These are phyloP conservation scores for Epirrhoe alternata DNA, from an alignment of 2,888 invertebrate species.

Conservation along the genomic window DNA sequence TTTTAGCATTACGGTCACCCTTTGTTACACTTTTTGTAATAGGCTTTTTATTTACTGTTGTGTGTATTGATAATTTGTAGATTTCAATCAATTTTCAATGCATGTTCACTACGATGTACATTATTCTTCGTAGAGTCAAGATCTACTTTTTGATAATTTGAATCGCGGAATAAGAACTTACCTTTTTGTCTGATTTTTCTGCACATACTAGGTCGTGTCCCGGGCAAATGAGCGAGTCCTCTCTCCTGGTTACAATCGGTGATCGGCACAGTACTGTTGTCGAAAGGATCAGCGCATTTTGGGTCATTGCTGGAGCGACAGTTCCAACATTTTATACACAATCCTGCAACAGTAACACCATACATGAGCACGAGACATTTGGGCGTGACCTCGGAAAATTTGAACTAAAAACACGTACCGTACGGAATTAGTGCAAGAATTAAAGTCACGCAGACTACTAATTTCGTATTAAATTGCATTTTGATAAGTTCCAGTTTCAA, in stretches of 20 bases:
- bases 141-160: too few relatives aligned
- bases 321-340: slow-evolving; percentile 94
- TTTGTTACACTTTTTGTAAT: too few relatives aligned
- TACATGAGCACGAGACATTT: slow-evolving; percentile 35
- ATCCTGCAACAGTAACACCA: slow-evolving; percentile 72
- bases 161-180: slow-evolving; percentile 53
- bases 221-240: slow-evolving; percentile 87
- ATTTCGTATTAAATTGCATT: slow-evolving; percentile 25
- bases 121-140: too few relatives aligned
- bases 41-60: too few relatives aligned
- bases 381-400: slow-evolving; percentile 62
- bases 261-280: slow-evolving; percentile 94
- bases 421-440: slow-evolving; percentile 48
- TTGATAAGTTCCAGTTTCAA: neutral
- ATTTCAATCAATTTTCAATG: too few relatives aligned
- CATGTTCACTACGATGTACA: too few relatives aligned
- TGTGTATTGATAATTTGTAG: too few relatives aligned
- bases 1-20: too few relatives aligned
- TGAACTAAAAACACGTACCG: slow-evolving; percentile 37
- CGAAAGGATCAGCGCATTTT: slow-evolving; percentile 96
- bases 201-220: slow-evolving; percentile 92
- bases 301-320: slow-evolving; percentile 95
- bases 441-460: slow-evolving; percentile 32
- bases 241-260: slow-evolving; percentile 89
- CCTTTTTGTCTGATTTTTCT: slow-evolving; percentile 96